Percentiles rank a stretch among this genome's conserved stretches.
These are phyloP conservation scores for Camptogramma bilineatum DNA, from an alignment of 2,888 invertebrate genomes.

Conservation along the genomic window DNA sequence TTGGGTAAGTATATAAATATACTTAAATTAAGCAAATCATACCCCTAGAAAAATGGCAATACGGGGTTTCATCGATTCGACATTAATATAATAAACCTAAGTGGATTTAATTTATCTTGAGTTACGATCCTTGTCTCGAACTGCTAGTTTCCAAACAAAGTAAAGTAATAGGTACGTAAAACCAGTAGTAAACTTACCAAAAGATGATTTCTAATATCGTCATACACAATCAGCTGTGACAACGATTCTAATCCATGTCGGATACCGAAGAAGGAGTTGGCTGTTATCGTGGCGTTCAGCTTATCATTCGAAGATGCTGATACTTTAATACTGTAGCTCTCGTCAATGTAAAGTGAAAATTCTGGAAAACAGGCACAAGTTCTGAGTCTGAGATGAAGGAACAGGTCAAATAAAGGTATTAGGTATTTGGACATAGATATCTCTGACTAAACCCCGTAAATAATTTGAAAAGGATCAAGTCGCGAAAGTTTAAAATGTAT, in stretches of 20 bases:
- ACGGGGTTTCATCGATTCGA: no score
- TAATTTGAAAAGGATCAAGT: no score
- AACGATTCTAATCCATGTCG: conserved; percentile 89
- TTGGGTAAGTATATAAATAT: not conserved
- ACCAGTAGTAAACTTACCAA: conserved; percentile 62
- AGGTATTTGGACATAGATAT: not conserved
- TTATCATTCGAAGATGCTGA: conserved; percentile 72
- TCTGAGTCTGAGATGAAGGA: no score
- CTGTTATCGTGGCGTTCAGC: conserved; percentile 83
- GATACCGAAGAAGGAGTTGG: conserved; percentile 88
- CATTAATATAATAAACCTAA: no score
- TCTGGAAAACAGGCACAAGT: conserved; percentile 51
- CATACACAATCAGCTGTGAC: conserved; percentile 88
- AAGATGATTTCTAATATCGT: conserved; percentile 86
- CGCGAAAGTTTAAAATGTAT: no score
- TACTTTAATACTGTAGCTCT: conserved; percentile 83
- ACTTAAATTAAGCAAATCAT: no score
- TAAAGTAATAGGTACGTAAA: not conserved
- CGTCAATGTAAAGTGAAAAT: conserved; percentile 85
- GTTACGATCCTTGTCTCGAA: not conserved
- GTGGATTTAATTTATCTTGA: no score
- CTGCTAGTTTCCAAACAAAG: not conserved
- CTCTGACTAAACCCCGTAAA: no score
- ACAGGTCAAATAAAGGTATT: no score
- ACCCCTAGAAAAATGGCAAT: no score